Percentiles rank a stretch among this genome's conserved stretches.
phyloP scores from a whole-genome alignment of 2,797 vertebrate species.

The Enteromius trimaculatus region DNA sequence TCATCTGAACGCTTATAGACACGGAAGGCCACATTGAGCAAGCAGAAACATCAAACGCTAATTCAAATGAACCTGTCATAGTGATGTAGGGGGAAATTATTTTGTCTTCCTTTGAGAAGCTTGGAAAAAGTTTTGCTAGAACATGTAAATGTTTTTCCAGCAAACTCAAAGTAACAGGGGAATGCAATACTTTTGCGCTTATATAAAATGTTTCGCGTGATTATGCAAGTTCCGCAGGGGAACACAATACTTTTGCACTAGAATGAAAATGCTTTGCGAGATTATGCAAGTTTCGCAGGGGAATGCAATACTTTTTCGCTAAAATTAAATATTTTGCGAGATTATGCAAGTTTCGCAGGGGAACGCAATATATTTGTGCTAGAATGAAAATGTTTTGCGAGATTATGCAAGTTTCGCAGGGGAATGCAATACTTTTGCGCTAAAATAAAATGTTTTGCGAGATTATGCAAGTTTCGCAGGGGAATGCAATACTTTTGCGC shows the following conservation, averaged over 20 bases:
- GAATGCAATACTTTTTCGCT: not conserved
- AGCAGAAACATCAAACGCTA: not conserved
- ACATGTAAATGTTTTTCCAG: not conserved
- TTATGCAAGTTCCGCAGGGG: not conserved
- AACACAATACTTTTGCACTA: too few species aligned
- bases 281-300: not conserved
- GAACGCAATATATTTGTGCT: not conserved
- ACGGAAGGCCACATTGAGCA: slow-evolving; percentile 47
- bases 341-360: too few species aligned
- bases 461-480: not conserved
- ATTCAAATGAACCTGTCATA: not conserved
- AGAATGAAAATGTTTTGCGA: not conserved
- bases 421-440: too few species aligned
- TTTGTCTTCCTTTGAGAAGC: too few species aligned
- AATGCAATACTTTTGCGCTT: too few species aligned
- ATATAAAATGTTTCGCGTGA: too few species aligned
- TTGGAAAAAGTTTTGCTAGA: too few species aligned
- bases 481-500: not conserved
- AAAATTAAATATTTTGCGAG: too few species aligned
- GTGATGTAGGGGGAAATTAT: not conserved
- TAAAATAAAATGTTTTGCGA: not conserved
- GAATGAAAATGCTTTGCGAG: too few species aligned
- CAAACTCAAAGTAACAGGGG: not conserved
- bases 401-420: not conserved
- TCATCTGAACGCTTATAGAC: slow-evolving; percentile 74